These are phyloP conservation scores for Protaetia brevitarsis DNA, from an alignment of 1,140 invertebrate species.

Conservation along the genomic window DNA sequence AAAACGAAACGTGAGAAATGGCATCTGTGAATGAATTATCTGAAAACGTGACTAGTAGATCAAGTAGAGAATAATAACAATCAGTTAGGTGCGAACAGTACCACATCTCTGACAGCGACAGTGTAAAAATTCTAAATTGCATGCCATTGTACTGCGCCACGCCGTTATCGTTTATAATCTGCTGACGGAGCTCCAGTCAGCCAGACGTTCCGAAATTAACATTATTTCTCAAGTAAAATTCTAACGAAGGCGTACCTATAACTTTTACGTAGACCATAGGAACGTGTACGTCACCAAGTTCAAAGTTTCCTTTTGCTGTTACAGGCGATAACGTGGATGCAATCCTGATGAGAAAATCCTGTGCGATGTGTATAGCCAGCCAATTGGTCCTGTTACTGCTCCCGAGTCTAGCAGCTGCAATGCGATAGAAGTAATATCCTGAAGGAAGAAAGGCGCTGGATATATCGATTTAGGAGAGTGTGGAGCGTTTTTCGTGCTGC, in stretches of 20 bases:
- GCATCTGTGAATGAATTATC: no score
- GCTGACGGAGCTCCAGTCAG: background rate
- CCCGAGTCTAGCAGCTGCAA: slow-evolving; percentile 34
- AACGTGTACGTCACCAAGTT: no score
- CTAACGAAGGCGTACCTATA: background rate
- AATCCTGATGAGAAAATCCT: slow-evolving; percentile 47
- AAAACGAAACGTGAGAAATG: no score
- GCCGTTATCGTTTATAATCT: background rate
- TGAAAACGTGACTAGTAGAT: no score
- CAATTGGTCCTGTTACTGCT: slow-evolving; percentile 43
- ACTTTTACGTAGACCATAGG: slow-evolving; percentile 9
- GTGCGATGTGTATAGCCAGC: slow-evolving; percentile 45
- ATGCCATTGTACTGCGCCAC: background rate
- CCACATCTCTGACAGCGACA: background rate
- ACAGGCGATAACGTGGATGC: slow-evolving; percentile 47
- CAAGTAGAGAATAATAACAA: background rate
- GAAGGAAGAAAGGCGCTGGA: no score
- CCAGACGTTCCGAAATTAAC: background rate
- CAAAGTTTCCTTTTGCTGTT: slow-evolving; percentile 29
- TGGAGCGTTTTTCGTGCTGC: no score
- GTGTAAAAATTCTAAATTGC: background rate
- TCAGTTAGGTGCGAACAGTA: background rate
- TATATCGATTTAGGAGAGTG: background rate
- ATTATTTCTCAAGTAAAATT: background rate
- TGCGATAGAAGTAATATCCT: slow-evolving; percentile 37